Evolutionary conservation across 2,888 invertebrate species (phyloP), one percentile per base, ranked within the genome.

Genomic region (Meghimatium bilineatum): DNA sequence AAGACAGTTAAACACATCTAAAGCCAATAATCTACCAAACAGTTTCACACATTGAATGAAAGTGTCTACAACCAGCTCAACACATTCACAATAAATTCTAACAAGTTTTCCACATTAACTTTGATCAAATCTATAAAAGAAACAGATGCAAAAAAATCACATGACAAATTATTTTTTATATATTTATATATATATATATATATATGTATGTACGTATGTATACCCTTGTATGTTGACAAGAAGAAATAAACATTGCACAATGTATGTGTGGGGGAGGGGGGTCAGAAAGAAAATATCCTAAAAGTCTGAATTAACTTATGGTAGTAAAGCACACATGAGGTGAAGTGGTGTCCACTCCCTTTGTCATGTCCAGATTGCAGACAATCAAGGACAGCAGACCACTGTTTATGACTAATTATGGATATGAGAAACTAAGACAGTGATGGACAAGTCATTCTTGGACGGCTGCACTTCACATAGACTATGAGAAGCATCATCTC

Each of bases 191-290:
- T 29, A 67, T 32, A 67, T 29, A 67, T 23, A 29, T 67, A 52
- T 52, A 67, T 8, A 23, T 29, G 14, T 67, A 29, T n/a, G 14
- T 67, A 29, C 32, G 32, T 29, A 69, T 36, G 34, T 69, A 69
- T 32, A 69, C 20, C 32, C 66, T 66, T 26, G 66, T 6, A 36
- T 29, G 20, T 56, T 56, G 14, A 56, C 56, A 56, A 56, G 44
- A 17, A 12, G 36, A 74, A 74, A 10, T 49, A 44, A 49, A 74
- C 72, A 74, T 74, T 74, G 72, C 72, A 74, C 72, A 49, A 49
- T 49, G 44, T n/a, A 8, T 36, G n/a, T n/a, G n/a, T n/a, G n/a
- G n/a, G n/a, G n/a, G n/a, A n/a, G 29, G 49, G 72, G 29, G 56
- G 20, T 23, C 2, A 56, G 56, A 56, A 56, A 56, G 23, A 56